phyloP scores from a whole-genome alignment of 2,888 invertebrate species.

The Griposia aprilina region DNA sequence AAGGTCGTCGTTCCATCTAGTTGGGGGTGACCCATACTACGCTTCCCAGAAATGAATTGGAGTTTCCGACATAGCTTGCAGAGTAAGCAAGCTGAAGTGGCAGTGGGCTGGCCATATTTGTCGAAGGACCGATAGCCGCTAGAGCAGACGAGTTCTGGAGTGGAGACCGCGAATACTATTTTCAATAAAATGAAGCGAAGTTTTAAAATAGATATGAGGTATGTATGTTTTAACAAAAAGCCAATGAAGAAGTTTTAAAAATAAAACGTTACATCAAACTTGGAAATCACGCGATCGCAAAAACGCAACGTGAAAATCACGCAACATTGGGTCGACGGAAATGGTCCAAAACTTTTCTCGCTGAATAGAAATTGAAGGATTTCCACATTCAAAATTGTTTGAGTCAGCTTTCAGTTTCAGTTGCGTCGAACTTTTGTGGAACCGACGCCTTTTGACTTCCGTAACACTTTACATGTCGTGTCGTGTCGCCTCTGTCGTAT shows the following conservation, averaged over 20 bases:
- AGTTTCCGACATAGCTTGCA: too few relatives aligned
- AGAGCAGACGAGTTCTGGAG: too few relatives aligned
- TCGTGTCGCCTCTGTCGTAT: not conserved
- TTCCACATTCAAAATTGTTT: constrained; percentile 21
- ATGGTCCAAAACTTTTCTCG: constrained; percentile 13
- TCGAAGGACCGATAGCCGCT: too few relatives aligned
- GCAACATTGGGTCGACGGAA: constrained; percentile 14
- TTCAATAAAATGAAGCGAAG: not conserved
- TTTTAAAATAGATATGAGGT: not conserved
- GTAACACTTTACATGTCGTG: constrained; percentile 1
- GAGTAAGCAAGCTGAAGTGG: too few relatives aligned
- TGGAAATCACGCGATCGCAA: constrained; percentile 19
- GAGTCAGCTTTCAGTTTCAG: constrained; percentile 25
- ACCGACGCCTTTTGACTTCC: constrained; percentile 8
- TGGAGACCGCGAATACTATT: not conserved
- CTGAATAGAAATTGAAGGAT: constrained; percentile 3
- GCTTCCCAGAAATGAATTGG: too few relatives aligned
- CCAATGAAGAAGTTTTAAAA: not conserved
- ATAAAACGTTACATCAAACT: not conserved
- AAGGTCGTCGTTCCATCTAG: too few relatives aligned
- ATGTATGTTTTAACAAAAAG: not conserved
- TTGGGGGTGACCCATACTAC: too few relatives aligned
- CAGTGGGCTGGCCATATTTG: too few relatives aligned
- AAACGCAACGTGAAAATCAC: constrained; percentile 26
- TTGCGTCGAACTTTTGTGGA: constrained; percentile 15